phyloP scores from a whole-genome alignment of 2,113 vertebrate genomes.

The Leptosomus discolor region DNA sequence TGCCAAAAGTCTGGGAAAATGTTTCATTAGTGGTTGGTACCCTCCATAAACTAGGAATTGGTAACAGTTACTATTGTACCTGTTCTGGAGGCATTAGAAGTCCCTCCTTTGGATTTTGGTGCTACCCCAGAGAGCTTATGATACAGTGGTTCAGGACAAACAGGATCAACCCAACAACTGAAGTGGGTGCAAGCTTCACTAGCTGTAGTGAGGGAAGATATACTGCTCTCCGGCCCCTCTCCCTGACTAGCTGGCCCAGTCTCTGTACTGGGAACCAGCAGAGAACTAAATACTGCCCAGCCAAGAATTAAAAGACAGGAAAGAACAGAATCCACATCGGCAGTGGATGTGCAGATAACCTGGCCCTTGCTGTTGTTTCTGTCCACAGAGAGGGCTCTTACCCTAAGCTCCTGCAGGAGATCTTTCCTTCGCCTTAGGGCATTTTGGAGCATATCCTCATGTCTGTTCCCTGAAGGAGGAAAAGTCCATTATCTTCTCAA shows the following conservation, averaged over 20 bases:
- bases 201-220: neutral
- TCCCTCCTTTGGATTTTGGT: neutral
- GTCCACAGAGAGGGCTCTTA: constrained; percentile 37
- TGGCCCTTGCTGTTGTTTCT: neutral
- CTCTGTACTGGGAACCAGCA: neutral
- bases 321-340: too few species aligned
- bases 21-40: neutral
- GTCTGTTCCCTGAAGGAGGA: constrained; percentile 65
- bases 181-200: fast-evolving
- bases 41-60: neutral
- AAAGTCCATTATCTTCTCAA: neutral
- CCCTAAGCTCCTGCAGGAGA: constrained; percentile 80
- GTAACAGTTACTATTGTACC: neutral
- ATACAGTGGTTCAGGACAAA: neutral
- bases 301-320: neutral
- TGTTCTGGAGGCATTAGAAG: neutral
- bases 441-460: constrained; percentile 61
- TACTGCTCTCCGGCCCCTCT: neutral
- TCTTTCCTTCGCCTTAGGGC: constrained; percentile 77
- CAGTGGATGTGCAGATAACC: neutral
- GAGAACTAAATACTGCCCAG: neutral
- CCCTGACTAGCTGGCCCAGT: neutral
- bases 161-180: neutral
- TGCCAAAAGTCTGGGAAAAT: neutral
- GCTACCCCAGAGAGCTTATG: neutral